Evolutionary conservation across 2,113 vertebrate species (phyloP), one percentile per base, ranked within the genome.

Genomic region (Cephalopterus ornatus): DNA sequence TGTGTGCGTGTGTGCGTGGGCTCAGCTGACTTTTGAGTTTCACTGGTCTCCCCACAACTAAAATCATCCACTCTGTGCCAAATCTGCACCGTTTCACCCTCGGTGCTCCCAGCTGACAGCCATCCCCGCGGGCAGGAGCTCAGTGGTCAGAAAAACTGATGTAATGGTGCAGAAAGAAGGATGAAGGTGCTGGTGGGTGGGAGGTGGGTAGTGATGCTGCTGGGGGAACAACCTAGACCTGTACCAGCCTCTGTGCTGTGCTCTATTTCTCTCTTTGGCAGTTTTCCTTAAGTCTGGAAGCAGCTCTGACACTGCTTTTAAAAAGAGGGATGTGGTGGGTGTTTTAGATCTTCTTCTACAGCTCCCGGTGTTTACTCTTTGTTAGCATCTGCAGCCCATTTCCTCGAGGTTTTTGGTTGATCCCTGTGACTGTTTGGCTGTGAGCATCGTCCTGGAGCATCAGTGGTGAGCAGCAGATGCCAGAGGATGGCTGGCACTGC

Each of bases 41-140:
- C 84, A 32, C 37, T 33, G 35, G 2, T 66, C 55, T 94, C 8
- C 7, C 16, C 3, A 4, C 32, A n/a, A 8, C 41, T 73, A 13
- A 79, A 67, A 50, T 42, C 23, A 33, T 39, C 62, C 37, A 42
- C 11, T 41, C 66, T 3, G 32, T 89, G 81, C 49, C 1, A 2
- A 6, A 65, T 49, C 14, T 1, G 4, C 14, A 39, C 65, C 1
- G 3, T 14, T 47, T 62, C 5, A 24, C 55, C 42, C 0, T 1
- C 1, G 15, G 8, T 58, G 33, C 75, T 89, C 80, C 78, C 72
- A 61, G 73, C 55, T 39, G 39, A 28, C 35, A 13, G 23, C 59
- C 2, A 2, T 39, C 39, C 76, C 37, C 2, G 6, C 52, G 5
- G 16, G 32, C 14, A 37, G 24, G 47, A 39, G 41, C 59, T 37